These are phyloP conservation scores for Procambarus clarkii DNA, from an alignment of 1,140 invertebrate species.

Conservation along the genomic window DNA sequence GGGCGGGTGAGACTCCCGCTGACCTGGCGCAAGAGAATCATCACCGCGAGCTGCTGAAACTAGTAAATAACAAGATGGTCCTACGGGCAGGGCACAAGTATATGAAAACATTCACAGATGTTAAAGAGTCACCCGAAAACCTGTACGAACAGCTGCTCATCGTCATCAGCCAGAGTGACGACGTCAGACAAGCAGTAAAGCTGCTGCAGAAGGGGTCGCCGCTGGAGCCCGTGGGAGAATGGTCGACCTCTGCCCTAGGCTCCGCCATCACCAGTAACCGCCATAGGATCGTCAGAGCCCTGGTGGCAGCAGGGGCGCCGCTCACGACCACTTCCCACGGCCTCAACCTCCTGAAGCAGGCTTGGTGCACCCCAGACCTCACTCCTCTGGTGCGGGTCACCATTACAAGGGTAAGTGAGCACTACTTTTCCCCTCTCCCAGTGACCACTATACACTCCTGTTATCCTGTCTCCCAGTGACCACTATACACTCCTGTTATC, in stretches of 20 bases:
- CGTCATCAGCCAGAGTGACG: conserved; percentile 14
- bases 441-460: too few species aligned
- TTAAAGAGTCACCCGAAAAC: too few species aligned
- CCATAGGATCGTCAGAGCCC: background rate
- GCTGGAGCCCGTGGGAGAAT: background rate
- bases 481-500: too few species aligned
- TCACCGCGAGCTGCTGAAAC: background rate
- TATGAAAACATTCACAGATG: too few species aligned
- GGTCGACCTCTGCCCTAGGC: background rate
- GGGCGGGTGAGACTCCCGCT: too few species aligned
- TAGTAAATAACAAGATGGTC: background rate
- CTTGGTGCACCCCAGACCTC: conserved; percentile 29
- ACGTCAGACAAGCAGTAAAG: background rate
- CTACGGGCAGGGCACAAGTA: too few species aligned
- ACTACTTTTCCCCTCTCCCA: too few species aligned
- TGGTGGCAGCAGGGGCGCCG: conserved; percentile 32
- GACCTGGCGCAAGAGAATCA: too few species aligned
- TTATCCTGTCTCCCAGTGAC: too few species aligned
- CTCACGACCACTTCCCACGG: conserved; percentile 26
- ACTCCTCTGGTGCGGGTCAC: background rate
- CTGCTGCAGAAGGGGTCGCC: conserved; percentile 18
- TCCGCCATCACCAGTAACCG: conserved; percentile 33
- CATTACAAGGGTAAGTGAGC: conserved; percentile 35
- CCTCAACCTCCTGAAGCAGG: conserved; percentile 19
- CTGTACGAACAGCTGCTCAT: conserved; percentile 1